Evolutionary conservation across 2,113 vertebrate species (phyloP).

Genomic region (Ictalurus furcatus): DNA sequence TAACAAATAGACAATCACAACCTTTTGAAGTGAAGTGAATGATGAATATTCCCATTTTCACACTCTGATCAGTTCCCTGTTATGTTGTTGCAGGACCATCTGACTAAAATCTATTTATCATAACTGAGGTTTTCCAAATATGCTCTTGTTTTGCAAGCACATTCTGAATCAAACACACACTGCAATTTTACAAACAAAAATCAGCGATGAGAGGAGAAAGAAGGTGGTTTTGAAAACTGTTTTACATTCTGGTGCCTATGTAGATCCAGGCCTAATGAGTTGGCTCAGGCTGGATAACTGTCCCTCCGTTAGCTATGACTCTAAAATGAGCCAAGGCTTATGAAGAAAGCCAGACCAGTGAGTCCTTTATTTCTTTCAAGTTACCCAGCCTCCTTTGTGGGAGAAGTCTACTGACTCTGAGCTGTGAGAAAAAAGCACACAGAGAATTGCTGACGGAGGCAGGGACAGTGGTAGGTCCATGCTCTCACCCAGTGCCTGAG

Average conservation of each 20-base stretch:
- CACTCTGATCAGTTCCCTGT: constrained; percentile 37
- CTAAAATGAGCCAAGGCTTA: constrained; percentile 39
- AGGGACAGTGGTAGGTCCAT: constrained; percentile 13
- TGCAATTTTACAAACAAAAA: constrained; percentile 38
- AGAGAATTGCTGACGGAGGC: constrained; percentile 33
- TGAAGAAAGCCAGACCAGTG: constrained; percentile 26
- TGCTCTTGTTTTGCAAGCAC: constrained; percentile 31
- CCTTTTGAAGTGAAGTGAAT: constrained; percentile 42
- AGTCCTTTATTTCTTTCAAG: constrained; percentile 35
- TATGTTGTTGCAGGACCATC: constrained; percentile 34
- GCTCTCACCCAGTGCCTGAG: constrained; percentile 47
- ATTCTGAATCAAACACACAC: constrained; percentile 29
- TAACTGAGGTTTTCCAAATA: constrained; percentile 45
- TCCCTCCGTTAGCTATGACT: constrained; percentile 23
- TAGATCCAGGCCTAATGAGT: constrained; percentile 43
- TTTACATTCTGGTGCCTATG: constrained; percentile 34
- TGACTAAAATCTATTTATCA: constrained; percentile 48
- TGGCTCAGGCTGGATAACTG: constrained; percentile 42
- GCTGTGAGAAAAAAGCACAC: constrained; percentile 6
- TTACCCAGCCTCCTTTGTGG: constrained; percentile 35
- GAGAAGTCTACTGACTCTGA: constrained; percentile 20
- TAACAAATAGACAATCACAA: constrained; percentile 21
- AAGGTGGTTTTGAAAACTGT: background rate
- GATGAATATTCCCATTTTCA: constrained; percentile 40
- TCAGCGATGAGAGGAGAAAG: constrained; percentile 22